Percentiles rank a stretch among this genome's conserved stretches.
phyloP scores from a whole-genome alignment of 2,113 vertebrate genomes.

The Emydocephalus ijimae region DNA sequence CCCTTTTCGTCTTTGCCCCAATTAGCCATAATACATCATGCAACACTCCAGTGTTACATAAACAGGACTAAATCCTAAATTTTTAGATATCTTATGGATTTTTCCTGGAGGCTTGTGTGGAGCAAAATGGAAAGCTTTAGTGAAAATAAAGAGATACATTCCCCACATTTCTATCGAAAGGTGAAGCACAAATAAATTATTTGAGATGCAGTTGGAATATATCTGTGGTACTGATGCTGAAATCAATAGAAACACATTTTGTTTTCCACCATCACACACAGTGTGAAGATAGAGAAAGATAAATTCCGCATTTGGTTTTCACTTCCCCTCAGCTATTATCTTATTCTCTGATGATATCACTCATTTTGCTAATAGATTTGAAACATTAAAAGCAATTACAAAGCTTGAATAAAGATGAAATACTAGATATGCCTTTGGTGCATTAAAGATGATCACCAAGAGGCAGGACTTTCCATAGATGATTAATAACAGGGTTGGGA shows the following conservation, averaged over 20 bases:
- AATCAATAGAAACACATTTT: background rate
- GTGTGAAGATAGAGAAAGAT: background rate
- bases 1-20: background rate
- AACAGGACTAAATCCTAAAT: background rate
- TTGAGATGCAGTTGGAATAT: background rate
- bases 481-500: constrained; percentile 29
- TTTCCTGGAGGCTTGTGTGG: background rate
- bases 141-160: background rate
- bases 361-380: constrained; percentile 43
- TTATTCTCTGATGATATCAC: constrained; percentile 31
- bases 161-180: background rate
- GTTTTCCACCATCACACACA: background rate
- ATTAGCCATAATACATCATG: background rate
- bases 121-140: background rate
- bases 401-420: constrained; percentile 47
- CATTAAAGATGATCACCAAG: constrained; percentile 40
- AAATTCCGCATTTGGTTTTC: background rate
- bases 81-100: background rate
- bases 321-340: constrained; percentile 11
- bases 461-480: constrained; percentile 41
- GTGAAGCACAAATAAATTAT: background rate
- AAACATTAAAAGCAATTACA: constrained; percentile 55
- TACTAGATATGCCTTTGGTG: constrained; percentile 41
- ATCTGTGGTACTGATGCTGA: background rate
- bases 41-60: background rate